Base-by-base conservation (phyloP, 1,140 invertebrate genomes). In the Drosophila albomicans region DNA sequence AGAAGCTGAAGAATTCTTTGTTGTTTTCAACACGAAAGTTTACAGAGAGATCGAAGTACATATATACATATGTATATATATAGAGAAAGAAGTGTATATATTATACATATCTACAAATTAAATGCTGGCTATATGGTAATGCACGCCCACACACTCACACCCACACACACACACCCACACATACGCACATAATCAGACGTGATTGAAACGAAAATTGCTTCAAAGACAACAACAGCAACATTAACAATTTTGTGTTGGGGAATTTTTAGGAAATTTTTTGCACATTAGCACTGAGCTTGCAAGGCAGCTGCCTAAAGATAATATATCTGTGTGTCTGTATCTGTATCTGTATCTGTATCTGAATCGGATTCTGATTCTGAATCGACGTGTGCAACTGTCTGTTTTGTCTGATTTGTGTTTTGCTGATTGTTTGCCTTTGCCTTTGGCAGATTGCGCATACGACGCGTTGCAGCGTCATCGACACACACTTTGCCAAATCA, bases 401-500 rank as follows among this genome's bases (percentile, higher is more conserved):
- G 15, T 65, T 56, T 25, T 64, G 25, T 54, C 15, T 54, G 48
- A 35, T 28, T 71, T 63, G 51, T 25, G 51, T 48, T 52, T 59
- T 25, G 20, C 56, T 58, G 57, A 61, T 67, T 69, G 71, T 61
- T 63, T 57, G 72, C 38, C 45, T 61, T 63, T 57, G 72, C 38
- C 52, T 43, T 51, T 70, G 20, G 49, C 65, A 57, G 11, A 75
- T 62, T 75, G 43, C 58, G 65, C 51, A 75, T 69, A 56, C 72
- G 67, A 75, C 61, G 73, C 68, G 61, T 51, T 86, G 82, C 82
- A 82, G 76, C 82, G 82, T 86, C 82, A 86, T 86, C 64, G 62
- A 15, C 20, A 54, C 58, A 70, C 38, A 66, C 38, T 52, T 70
- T 66, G 57, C 43, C 66, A 70, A 71, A 38, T 41, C n/a, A 30